Base-by-base conservation (phyloP, 1,140 invertebrate genomes). In the Cataglyphis hispanica region DNA sequence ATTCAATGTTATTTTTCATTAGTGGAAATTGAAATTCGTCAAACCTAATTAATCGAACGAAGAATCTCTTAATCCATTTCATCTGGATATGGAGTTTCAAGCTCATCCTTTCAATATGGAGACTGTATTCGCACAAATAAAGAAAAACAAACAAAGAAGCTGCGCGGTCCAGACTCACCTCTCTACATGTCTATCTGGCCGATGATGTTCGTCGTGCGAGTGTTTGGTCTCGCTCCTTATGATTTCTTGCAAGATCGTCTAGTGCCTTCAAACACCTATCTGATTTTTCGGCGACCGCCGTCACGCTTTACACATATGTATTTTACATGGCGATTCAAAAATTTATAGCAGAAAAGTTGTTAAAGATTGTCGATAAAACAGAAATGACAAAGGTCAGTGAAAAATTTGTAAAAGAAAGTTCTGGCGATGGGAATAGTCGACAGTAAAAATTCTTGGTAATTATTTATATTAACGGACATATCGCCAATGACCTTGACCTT, bases 191-290 rank as follows among this genome's bases (percentile, higher is more conserved):
- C 91, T 34, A 78, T 93, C 56, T 92, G 87, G 27, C 94, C 93
- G 0, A 43, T 92, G 5, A 58, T 94, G 46, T 93, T 91, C 40
- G 58, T 90, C 0, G 31, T 91, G 4, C 87, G 91, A 75, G 0
- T 92, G 11, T 92, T 95, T 61, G 94, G 94, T 22, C 87, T 94
- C 5, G 92, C 92, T 16, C 94, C 94, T 16, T 95, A 94, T 76
- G 74, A 89, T 22, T 93, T 93, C 56, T 66, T 56, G 7, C 88
- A 89, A n/a, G 87, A 93, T 25, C 67, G 88, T 1, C 85, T 93
- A 4, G 87, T 89, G 0, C 90, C 92, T 0, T 94, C 92, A 0
- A 91, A 84, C 4, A 0, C 63, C 1, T 88, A 85, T 70, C 22
- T 91, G 1, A 69, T 87, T 92, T 91, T 27, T 76, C 90, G 0